Base-by-base conservation (phyloP, 2,113 vertebrate species). In the Bolborhynchus lineola region DNA sequence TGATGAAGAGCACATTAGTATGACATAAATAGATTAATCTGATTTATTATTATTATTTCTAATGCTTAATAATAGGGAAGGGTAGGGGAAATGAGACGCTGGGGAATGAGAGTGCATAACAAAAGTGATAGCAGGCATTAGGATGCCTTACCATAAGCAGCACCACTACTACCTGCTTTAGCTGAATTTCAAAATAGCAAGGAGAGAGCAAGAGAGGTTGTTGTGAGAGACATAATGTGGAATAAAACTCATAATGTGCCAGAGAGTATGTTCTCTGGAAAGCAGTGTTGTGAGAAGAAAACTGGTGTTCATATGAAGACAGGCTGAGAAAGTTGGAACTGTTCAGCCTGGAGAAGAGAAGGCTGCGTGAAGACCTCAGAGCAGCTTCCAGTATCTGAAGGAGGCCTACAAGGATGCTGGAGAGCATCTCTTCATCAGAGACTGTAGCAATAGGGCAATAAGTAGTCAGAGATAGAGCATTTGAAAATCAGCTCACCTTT, bases 1-100 rank as follows among this genome's bases (percentile, higher is more conserved):
- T 96, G 96, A 97, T 92, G 95, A 96, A 95, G 81, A 94, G 86
- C 74, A 96, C 74, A 92, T 96, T 97, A 96, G 88, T 80, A 77
- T 82, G 95, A 97, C 96, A 96, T 69, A 97, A 97, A 97, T 96
- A 95, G 96, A 96, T 53, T 96, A 96, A 97, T 97, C 91, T 93
- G 95, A 96, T 96, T 96, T 97, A 96, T 96, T 96, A 94, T 97
- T 97, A 96, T 95, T 96, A 96, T 97, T 96, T 97, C 86, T 94
- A 96, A 96, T 93, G 88, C 77, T 96, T 95, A 95, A 96, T 96
- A 97, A 95, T 91, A 93, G 82, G 89, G 89, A 95, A 93, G 82
- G 44, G 74, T 84, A 82, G 59, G 65, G 83, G 77, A 94, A 96
- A 96, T 90, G 77, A 96, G 92, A 82, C 95, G 91, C 92, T 84